Evolutionary conservation across 2,113 vertebrate species (phyloP).

Genomic region (Carollia perspicillata): DNA sequence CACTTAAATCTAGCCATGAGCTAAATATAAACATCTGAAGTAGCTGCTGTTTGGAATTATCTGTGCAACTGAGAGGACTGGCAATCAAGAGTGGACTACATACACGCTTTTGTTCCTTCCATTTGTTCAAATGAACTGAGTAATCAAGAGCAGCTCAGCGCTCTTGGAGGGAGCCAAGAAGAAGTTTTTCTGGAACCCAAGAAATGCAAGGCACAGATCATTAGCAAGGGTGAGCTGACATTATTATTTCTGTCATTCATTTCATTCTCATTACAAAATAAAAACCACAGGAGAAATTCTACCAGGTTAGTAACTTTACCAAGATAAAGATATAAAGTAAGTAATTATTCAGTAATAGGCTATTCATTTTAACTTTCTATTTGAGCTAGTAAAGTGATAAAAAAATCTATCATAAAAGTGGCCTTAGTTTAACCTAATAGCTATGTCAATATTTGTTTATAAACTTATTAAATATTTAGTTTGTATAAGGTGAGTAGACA

Average conservation of each 20-base stretch:
- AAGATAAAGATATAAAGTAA: not conserved
- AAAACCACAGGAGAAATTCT: slow-evolving; percentile 15
- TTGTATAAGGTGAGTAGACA: not conserved
- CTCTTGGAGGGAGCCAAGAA: not conserved
- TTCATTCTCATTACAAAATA: slow-evolving; percentile 12
- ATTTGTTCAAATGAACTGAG: not conserved
- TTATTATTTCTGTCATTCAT: not conserved
- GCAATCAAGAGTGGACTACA: not conserved
- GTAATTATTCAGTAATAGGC: not conserved
- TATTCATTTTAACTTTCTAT: slow-evolving; percentile 17
- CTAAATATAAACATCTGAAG: slow-evolving; percentile 31
- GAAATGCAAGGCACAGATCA: slow-evolving; percentile 1
- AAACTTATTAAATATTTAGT: not conserved
- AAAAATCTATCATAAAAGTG: slow-evolving; percentile 20
- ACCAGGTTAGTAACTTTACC: not conserved
- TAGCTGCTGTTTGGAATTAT: slow-evolving; percentile 4
- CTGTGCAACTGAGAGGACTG: not conserved
- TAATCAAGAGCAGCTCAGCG: not conserved
- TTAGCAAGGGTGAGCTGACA: not conserved
- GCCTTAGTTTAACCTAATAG: slow-evolving; percentile 16
- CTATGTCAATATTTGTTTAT: not conserved
- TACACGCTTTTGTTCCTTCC: not conserved
- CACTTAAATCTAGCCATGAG: slow-evolving; percentile 14
- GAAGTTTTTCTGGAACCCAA: not conserved
- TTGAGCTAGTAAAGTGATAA: slow-evolving; percentile 10